Conservation (phyloP, 2,888 invertebrate species). For the Chloroclysta siterata region DNA sequence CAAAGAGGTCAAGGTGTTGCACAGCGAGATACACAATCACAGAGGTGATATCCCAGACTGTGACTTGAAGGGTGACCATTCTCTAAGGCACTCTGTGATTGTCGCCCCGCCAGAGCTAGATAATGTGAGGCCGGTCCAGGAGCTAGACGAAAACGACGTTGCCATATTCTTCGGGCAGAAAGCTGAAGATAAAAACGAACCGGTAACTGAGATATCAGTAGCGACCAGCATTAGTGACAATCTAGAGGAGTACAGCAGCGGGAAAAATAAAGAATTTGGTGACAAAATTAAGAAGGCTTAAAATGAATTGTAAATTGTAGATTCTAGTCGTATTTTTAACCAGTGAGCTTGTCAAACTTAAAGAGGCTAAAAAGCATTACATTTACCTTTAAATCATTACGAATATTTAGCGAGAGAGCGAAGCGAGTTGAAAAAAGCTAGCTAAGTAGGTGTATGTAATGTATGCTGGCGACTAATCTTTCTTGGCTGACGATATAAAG, state of each 20-base stretch:
- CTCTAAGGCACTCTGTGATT: conserved; percentile 71
- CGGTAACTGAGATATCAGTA: conserved; percentile 78
- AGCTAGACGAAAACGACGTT: conserved; percentile 84
- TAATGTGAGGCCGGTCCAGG: conserved; percentile 60
- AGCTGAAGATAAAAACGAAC: conserved; percentile 48
- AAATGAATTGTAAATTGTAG: conserved; percentile 36
- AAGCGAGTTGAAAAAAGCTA: not conserved
- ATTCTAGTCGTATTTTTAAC: conserved; percentile 58
- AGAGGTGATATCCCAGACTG: conserved; percentile 67
- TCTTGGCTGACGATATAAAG: too few species aligned
- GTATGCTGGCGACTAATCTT: too few species aligned
- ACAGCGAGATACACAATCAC: conserved; percentile 54
- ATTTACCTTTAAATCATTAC: not conserved
- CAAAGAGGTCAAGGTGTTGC: conserved; percentile 48
- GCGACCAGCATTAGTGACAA: conserved; percentile 78
- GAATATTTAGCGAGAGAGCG: too few species aligned
- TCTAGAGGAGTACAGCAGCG: conserved; percentile 45
- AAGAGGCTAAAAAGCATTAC: conserved; percentile 3
- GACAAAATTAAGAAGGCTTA: conserved; percentile 64
- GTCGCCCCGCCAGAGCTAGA: conserved; percentile 67
- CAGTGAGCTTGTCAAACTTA: conserved; percentile 45
- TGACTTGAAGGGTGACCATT: conserved; percentile 74
- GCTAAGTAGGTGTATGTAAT: not conserved
- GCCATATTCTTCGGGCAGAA: conserved; percentile 82
- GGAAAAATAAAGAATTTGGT: conserved; percentile 53